Conservation (phyloP, 2,797 vertebrate genomes). For the Pangasius larnaudii region DNA sequence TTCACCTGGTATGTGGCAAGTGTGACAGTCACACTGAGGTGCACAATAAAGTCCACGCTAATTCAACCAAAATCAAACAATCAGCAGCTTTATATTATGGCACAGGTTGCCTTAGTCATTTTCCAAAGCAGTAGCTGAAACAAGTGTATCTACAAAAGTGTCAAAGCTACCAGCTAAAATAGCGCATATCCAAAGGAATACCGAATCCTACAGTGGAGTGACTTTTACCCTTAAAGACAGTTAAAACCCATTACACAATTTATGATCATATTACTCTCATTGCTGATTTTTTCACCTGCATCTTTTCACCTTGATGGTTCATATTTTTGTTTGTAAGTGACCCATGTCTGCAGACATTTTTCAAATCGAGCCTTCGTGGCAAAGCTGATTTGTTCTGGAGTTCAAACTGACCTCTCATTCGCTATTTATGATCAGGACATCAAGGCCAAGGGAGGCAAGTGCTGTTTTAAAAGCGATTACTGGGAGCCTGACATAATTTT, state of each 20-base stretch:
- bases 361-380: not conserved
- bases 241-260: not conserved
- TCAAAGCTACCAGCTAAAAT: not conserved
- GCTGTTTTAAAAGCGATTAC: constrained; percentile 19
- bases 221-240: not conserved
- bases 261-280: not conserved
- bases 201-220: too few species aligned
- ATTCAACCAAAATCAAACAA: not conserved
- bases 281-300: not conserved
- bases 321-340: not conserved
- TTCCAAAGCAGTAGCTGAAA: not conserved
- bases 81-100: not conserved
- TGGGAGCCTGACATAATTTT: constrained; percentile 13
- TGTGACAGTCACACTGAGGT: not conserved
- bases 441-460: not conserved
- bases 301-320: constrained; percentile 1
- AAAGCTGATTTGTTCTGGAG: constrained; percentile 27
- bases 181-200: not conserved
- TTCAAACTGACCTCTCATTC: constrained; percentile 1
- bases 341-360: constrained; percentile 11
- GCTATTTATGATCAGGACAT: constrained; percentile 11
- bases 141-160: not conserved
- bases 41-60: not conserved
- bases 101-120: not conserved
- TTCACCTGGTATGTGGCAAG: not conserved